Evolutionary conservation across 1,140 invertebrate species (phyloP).

Genomic region (Drosophila sturtevanti): DNA sequence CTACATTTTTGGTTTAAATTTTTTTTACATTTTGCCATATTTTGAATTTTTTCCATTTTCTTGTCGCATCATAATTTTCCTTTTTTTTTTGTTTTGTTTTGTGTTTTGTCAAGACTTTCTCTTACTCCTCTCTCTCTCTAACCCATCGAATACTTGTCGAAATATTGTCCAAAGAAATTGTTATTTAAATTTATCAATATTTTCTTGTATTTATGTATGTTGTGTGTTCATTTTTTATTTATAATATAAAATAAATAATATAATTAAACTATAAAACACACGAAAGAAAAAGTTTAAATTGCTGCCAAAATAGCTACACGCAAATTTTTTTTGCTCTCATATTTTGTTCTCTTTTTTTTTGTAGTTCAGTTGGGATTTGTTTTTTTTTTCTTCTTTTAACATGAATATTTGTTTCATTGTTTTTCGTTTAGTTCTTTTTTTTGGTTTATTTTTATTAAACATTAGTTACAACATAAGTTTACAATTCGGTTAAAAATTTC

Average conservation of each 20-base stretch:
- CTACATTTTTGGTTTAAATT: constrained; percentile 80
- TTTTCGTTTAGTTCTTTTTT: constrained; percentile 46
- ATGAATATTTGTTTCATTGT: constrained; percentile 29
- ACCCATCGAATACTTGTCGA: constrained; percentile 74
- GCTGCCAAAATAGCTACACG: constrained; percentile 3
- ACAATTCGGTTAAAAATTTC: constrained; percentile 33
- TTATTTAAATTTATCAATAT: constrained; percentile 47
- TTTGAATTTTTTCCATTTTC: background rate
- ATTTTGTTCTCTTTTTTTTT: background rate
- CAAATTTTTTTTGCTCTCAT: background rate
- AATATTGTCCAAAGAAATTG: constrained; percentile 79
- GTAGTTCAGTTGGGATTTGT: constrained; percentile 10
- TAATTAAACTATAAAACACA: constrained; percentile 20
- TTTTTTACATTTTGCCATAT: constrained; percentile 19
- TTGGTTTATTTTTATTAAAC: constrained; percentile 52
- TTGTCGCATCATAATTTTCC: constrained; percentile 25
- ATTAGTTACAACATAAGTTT: constrained; percentile 45
- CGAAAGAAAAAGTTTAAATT: background rate
- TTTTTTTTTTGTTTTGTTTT: constrained; percentile 39
- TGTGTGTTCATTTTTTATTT: constrained; percentile 33
- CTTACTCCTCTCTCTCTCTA: constrained; percentile 35
- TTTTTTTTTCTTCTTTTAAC: constrained; percentile 38
- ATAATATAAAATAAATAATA: constrained; percentile 49
- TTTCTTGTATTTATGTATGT: constrained; percentile 29
- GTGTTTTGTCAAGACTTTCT: constrained; percentile 39